These are phyloP conservation scores for Rhagoletis zephyria DNA, from an alignment of 1,140 invertebrate species.

Conservation along the genomic window DNA sequence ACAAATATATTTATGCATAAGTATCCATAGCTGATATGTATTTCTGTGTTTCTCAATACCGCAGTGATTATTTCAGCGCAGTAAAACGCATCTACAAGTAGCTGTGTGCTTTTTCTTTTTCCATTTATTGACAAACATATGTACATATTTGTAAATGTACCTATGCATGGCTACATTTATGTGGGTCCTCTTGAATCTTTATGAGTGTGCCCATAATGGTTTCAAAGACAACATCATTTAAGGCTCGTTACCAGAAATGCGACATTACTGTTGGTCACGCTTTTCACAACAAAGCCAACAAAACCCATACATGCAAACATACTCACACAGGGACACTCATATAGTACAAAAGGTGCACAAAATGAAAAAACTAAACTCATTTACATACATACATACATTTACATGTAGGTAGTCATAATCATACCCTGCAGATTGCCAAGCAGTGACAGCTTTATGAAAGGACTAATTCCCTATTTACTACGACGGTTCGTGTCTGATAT, in stretches of 20 bases:
- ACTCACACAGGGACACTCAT: background rate
- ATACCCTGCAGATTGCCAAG: too few relatives aligned
- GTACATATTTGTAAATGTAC: background rate
- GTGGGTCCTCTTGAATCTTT: slow-evolving; percentile 36
- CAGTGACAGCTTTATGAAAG: too few relatives aligned
- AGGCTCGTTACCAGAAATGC: slow-evolving; percentile 48
- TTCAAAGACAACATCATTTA: slow-evolving; percentile 50
- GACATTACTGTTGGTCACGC: slow-evolving; percentile 48
- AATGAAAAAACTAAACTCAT: background rate
- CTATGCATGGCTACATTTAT: background rate
- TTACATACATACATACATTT: background rate
- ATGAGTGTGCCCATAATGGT: slow-evolving; percentile 12
- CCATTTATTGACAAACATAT: background rate
- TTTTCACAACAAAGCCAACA: slow-evolving; percentile 42
- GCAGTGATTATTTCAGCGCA: too few relatives aligned
- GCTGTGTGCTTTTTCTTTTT: background rate
- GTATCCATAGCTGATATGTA: too few relatives aligned
- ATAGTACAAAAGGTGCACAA: background rate
- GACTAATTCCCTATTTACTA: too few relatives aligned
- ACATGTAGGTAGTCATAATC: background rate
- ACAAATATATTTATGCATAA: too few relatives aligned
- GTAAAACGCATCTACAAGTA: too few relatives aligned
- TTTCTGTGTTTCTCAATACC: too few relatives aligned
- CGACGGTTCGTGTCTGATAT: too few relatives aligned
- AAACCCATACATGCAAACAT: background rate